These are phyloP conservation scores for Margaritifera margaritifera DNA, from an alignment of 2,888 invertebrate species.

Conservation along the genomic window DNA sequence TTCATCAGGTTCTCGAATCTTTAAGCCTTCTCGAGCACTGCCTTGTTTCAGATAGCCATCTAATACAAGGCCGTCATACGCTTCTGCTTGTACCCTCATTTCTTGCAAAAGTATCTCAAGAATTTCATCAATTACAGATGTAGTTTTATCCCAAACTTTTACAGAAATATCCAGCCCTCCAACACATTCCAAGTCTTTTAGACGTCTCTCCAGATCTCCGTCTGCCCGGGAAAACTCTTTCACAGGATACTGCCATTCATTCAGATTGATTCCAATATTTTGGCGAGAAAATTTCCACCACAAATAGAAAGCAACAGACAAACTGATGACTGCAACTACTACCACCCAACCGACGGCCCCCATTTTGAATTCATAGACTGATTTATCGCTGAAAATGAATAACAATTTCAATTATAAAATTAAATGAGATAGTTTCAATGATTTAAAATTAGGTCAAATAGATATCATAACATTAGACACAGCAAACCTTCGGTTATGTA, in stretches of 20 bases:
- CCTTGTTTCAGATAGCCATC: slow-evolving; percentile 31
- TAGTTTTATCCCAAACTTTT: slow-evolving; percentile 6
- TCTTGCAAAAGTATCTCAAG: slow-evolving; percentile 9
- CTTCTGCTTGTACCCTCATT: slow-evolving; percentile 8
- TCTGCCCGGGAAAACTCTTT: not conserved
- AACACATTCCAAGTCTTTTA: not conserved
- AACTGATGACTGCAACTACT: no score
- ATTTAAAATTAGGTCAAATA: no score
- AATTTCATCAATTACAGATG: not conserved
- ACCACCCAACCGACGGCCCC: no score
- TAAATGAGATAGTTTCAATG: no score
- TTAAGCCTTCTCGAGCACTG: slow-evolving; percentile 37
- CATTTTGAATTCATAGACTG: no score
- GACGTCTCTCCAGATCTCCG: not conserved
- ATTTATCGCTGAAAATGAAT: no score
- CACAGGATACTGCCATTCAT: slow-evolving; percentile 6
- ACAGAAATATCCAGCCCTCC: slow-evolving; percentile 1
- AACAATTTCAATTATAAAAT: no score
- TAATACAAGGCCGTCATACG: slow-evolving; percentile 16
- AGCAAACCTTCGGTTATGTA: no score
- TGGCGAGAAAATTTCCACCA: no score
- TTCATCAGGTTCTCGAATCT: slow-evolving; percentile 31
- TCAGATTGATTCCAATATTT: slow-evolving; percentile 8
- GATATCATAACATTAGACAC: no score
- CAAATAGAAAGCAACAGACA: no score